Evolutionary conservation across 2,113 vertebrate species (phyloP), one percentile per base, ranked within the genome.

Genomic region (Microtus oregoni): DNA sequence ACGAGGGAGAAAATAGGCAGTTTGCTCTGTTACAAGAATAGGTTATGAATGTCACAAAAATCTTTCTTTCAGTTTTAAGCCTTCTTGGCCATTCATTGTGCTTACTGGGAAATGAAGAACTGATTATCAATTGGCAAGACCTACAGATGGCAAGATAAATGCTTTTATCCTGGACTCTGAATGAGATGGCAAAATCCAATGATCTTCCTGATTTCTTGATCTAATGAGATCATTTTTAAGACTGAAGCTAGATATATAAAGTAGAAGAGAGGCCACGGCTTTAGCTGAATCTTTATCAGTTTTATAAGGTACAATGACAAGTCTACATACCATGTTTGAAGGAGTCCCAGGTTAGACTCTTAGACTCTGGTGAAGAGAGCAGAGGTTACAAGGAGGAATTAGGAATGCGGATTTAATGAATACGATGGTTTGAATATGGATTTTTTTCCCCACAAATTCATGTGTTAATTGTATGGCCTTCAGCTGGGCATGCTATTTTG

Each of bases 51-150:
- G 61, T 35, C 19, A 79, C 14, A 89, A 15, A 82, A 86, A 4
- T 86, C 70, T 63, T 26, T 90, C 67, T 87, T 83, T 92, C 10
- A 77, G 83, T 72, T 20, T 86, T 38, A 95, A 68, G 83, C 32
- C 44, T 92, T 24, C 6, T 55, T 96, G 70, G 38, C 19, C 17
- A 81, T 86, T 92, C 38, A 50, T 26, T 79, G 7, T 92, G 58
- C 52, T 95, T 50, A 75, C 0, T 61, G 19, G 24, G 44, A 32
- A 90, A 85, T 35, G n/a, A 32, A 30, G 17, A 85, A 91, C 92
- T 93, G 94, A 76, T 94, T 95, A 79, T 79, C 44, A 95, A n/a
- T 9, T 86, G 30, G 15, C 63, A 73, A 38, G n/a, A 47, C 20
- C 47, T 75, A 68, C 3, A 78, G 28, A 19, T 94, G 14, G 14